These are phyloP conservation scores for Microctenopoma stevenorrisi DNA, from an alignment of 2,797 vertebrate genomes.

Conservation along the genomic window DNA sequence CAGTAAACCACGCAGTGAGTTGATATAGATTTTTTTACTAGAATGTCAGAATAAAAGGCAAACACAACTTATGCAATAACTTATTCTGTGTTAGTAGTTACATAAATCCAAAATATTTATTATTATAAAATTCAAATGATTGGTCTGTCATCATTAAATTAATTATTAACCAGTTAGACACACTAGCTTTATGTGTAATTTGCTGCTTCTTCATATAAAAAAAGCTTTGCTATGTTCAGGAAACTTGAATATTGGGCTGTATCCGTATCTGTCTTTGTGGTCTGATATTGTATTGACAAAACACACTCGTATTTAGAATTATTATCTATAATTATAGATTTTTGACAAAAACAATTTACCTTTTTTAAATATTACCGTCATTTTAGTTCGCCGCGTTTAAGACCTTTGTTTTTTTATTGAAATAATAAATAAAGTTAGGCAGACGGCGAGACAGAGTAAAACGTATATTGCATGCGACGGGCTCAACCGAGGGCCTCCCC, in stretches of 20 bases:
- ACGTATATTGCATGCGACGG: slow-evolving; percentile 11
- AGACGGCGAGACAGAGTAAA: rapidly evolving
- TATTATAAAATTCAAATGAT: background rate
- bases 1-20: background rate
- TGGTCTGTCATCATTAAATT: no score
- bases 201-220: background rate
- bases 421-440: slow-evolving; percentile 18
- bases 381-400: no score
- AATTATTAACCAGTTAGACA: background rate
- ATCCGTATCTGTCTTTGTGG: background rate
- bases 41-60: background rate
- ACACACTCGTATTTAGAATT: background rate
- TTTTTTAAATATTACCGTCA: no score
- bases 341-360: no score
- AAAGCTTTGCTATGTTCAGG: no score
- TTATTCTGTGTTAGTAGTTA: background rate
- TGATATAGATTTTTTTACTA: no score
- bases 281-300: background rate
- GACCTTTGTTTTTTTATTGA: no score
- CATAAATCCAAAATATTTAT: background rate
- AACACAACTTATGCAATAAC: background rate
- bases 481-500: background rate
- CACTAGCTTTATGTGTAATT: background rate
- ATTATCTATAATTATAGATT: no score
- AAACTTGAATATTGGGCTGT: background rate